Evolutionary conservation across 2,113 vertebrate species (phyloP).

Genomic region (Phylloscopus whistleri): DNA sequence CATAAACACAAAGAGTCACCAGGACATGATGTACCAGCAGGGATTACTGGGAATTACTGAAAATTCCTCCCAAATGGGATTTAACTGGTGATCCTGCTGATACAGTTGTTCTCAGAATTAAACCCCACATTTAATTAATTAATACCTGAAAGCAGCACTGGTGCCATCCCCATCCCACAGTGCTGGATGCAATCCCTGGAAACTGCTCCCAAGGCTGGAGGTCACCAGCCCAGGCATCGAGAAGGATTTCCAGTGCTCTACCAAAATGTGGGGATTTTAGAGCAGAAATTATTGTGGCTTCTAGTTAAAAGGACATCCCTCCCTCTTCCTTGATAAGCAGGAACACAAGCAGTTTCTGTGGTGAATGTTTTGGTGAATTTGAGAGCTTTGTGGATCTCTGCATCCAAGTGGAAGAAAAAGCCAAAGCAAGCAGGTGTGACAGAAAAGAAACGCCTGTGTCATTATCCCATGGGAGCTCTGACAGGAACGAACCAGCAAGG

Average conservation of each 20-base stretch:
- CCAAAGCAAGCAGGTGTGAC: background rate
- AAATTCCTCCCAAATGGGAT: background rate
- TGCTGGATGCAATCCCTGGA: background rate
- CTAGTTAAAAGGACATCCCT: background rate
- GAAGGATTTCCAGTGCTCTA: background rate
- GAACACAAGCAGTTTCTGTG: background rate
- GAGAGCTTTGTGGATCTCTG: background rate
- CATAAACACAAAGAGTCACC: background rate
- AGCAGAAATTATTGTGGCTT: background rate
- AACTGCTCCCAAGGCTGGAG: background rate
- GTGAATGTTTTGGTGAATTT: background rate
- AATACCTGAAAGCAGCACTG: background rate
- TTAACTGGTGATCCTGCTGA: fast-evolving
- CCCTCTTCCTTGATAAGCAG: background rate
- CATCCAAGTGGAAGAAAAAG: background rate
- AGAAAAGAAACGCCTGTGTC: background rate
- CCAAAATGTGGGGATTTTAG: background rate
- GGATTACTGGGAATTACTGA: background rate
- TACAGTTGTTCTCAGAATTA: fast-evolving
- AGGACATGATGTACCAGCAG: background rate
- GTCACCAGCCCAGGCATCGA: background rate
- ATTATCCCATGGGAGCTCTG: background rate
- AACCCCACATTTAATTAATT: background rate
- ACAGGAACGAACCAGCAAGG: background rate
- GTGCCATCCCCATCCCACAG: background rate